phyloP scores from a whole-genome alignment of 2,113 vertebrate species.

The human (Homo sapiens) region GRCh38 chr12:79114001-79114500 shows the following conservation, averaged over 20 bases:
- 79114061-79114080: not conserved
- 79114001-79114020: not conserved
- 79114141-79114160: not conserved
- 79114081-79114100: not conserved
- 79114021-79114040: not conserved
- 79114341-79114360: not conserved
- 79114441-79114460: not conserved
- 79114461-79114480: not conserved
- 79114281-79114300: not conserved
- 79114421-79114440: not conserved
- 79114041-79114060: not conserved
- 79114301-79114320: not conserved
- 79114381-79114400: not conserved
- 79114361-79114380: not conserved
- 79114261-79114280: not conserved
- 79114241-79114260: not conserved
- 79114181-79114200: not conserved
- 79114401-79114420: not conserved
- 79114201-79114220: not conserved
- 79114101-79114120: not conserved
- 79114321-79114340: not conserved
- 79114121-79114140: not conserved
- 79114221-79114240: not conserved
- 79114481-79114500: not conserved
- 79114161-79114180: not conserved